These are phyloP conservation scores for Sylvilagus bachmani DNA, from an alignment of 2,113 vertebrate genomes.

Conservation along the genomic window DNA sequence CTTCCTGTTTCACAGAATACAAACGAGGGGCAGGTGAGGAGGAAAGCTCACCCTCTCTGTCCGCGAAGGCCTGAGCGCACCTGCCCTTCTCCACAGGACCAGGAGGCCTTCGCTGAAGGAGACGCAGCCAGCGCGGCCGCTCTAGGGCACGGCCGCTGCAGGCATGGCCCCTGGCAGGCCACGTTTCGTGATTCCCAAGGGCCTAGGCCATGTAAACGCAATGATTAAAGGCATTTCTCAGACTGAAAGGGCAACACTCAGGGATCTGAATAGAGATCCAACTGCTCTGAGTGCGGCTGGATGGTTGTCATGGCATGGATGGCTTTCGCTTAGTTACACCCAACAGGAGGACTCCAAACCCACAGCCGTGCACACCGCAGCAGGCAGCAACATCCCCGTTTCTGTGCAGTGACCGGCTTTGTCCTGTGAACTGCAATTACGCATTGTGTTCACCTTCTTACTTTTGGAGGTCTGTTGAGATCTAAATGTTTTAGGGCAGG, in stretches of 20 bases:
- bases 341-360: neutral
- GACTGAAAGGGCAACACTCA: conserved; percentile 37
- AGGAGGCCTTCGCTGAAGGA: neutral
- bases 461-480: neutral
- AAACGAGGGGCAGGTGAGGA: neutral
- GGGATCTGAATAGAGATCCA: conserved; percentile 43
- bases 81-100: neutral
- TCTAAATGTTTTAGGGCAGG: conserved; percentile 22
- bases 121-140: neutral
- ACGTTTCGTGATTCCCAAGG: conserved; percentile 48
- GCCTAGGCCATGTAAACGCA: conserved; percentile 59
- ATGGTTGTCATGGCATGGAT: no score
- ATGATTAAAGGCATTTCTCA: conserved; percentile 72
- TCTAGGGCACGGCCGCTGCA: neutral
- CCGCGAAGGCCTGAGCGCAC: conserved; percentile 2
- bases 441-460: neutral
- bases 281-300: conserved; percentile 36
- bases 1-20: conserved; percentile 55
- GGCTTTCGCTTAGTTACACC: neutral
- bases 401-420: neutral
- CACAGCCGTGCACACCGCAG: neutral
- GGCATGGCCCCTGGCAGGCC: conserved; percentile 28
- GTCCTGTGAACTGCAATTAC: conserved; percentile 17
- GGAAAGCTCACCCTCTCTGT: conserved; percentile 41
- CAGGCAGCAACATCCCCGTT: neutral